phyloP scores from a whole-genome alignment of 1,140 invertebrate genomes.

The Aethina tumida region DNA sequence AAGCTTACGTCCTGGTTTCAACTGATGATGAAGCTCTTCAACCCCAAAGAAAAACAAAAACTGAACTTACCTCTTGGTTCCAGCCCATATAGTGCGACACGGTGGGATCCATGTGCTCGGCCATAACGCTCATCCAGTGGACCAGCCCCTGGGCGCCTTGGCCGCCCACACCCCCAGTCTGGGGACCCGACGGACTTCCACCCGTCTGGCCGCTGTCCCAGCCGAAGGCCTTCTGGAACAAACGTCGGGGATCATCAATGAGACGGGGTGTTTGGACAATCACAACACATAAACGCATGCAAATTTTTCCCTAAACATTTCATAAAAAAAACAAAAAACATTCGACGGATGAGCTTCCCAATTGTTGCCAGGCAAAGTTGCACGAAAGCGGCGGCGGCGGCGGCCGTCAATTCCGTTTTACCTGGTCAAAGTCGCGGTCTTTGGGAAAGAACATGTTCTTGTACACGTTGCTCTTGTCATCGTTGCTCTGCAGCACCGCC shows the following conservation, averaged over 20 bases:
- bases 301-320: conserved; percentile 1
- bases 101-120: conserved; percentile 58
- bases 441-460: conserved; percentile 36
- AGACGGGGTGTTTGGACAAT: not conserved
- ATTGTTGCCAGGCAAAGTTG: not conserved
- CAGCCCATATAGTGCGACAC: conserved; percentile 54
- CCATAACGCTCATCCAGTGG: conserved; percentile 79
- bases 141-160: conserved; percentile 58
- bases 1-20: too few species aligned
- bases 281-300: not conserved
- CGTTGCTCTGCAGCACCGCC: conserved; percentile 41
- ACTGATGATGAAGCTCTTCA: too few species aligned
- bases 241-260: conserved; percentile 4
- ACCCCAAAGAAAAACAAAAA: too few species aligned
- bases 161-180: conserved; percentile 37
- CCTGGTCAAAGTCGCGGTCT: conserved; percentile 35
- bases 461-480: conserved; percentile 33
- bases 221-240: conserved; percentile 35
- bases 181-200: conserved; percentile 30
- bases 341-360: not conserved
- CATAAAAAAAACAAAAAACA: conserved; percentile 1
- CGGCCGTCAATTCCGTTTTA: conserved; percentile 11
- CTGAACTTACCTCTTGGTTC: conserved; percentile 34
- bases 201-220: conserved; percentile 34
- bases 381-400: not conserved